Conservation (phyloP, 2,797 vertebrate species). For the Cirrhinus mrigala region DNA sequence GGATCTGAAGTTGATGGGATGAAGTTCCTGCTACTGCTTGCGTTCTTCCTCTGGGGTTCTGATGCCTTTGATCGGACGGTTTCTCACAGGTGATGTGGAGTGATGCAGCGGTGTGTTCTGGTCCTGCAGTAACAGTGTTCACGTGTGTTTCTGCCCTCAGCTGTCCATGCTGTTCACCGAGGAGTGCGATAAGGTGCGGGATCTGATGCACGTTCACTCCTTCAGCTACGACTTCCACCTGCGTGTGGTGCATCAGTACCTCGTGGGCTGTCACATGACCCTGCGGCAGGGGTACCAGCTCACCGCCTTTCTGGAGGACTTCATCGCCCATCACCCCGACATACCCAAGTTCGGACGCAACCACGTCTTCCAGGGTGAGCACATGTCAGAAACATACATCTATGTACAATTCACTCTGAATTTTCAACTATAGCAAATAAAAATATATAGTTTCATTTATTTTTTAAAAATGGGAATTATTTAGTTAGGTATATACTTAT, state of each 20-base stretch:
- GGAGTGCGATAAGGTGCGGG: constrained; percentile 97
- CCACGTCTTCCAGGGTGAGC: constrained; percentile 92
- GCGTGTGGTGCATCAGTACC: constrained; percentile 94
- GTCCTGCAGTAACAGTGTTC: constrained; percentile 31
- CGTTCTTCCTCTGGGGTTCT: constrained; percentile 24
- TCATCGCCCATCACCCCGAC: constrained; percentile 93
- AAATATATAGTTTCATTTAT: no score
- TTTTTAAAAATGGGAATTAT: no score
- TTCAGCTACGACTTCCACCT: constrained; percentile 99
- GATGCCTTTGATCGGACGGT: not conserved
- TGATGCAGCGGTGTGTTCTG: constrained; percentile 23
- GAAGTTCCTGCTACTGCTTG: constrained; percentile 31
- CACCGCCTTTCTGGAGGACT: constrained; percentile 93
- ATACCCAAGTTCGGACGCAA: constrained; percentile 97
- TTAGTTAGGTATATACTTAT: no score
- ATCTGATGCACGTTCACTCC: constrained; percentile 97
- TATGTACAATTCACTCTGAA: not conserved
- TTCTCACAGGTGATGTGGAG: not conserved
- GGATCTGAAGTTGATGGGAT: constrained; percentile 8
- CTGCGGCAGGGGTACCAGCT: constrained; percentile 96
- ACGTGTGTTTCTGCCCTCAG: constrained; percentile 71
- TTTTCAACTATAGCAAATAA: not conserved
- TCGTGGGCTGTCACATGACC: constrained; percentile 92
- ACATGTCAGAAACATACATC: not conserved
- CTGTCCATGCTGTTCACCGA: constrained; percentile 99